phyloP scores from a whole-genome alignment of 1,140 invertebrate species.

The Caenorhabditis latens region DNA sequence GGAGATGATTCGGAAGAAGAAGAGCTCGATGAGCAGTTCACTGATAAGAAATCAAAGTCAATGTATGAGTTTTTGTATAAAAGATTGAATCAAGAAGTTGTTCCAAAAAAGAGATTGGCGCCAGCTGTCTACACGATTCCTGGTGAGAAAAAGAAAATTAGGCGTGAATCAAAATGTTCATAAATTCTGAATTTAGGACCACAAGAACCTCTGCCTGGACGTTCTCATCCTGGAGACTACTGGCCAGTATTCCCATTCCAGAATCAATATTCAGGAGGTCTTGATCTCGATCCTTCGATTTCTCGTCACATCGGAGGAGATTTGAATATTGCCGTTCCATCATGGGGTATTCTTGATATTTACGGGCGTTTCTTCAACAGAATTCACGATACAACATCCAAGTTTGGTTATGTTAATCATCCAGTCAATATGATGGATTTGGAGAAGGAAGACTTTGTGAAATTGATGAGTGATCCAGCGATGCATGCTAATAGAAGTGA shows the following conservation, averaged over 20 bases:
- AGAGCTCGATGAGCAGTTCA: slow-evolving; percentile 29
- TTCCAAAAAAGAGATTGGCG: slow-evolving; percentile 47
- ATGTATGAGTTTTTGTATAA: slow-evolving; percentile 65
- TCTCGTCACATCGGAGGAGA: slow-evolving; percentile 70
- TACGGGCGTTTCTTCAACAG: slow-evolving; percentile 67
- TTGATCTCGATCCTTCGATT: slow-evolving; percentile 28
- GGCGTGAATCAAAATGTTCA: not conserved
- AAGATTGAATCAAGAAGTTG: slow-evolving; percentile 62
- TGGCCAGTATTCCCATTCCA: slow-evolving; percentile 66
- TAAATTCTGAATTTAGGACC: slow-evolving; percentile 58
- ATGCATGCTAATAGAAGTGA: slow-evolving; percentile 62
- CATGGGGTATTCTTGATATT: slow-evolving; percentile 70
- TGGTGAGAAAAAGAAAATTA: slow-evolving; percentile 16
- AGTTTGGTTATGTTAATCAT: slow-evolving; percentile 66
- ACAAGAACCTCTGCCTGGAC: slow-evolving; percentile 67
- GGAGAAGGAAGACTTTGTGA: slow-evolving; percentile 61
- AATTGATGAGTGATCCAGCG: slow-evolving; percentile 64
- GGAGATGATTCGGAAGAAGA: slow-evolving; percentile 24
- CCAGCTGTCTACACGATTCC: slow-evolving; percentile 55
- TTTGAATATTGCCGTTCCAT: slow-evolving; percentile 69
- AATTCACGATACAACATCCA: slow-evolving; percentile 65
- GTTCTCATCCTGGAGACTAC: slow-evolving; percentile 66
- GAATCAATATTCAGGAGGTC: slow-evolving; percentile 51
- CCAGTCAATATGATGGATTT: slow-evolving; percentile 67
- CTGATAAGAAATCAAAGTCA: slow-evolving; percentile 42